A percentile compares a stretch with the other conserved stretches of the same genome.
Evolutionary conservation across 2,888 invertebrate species (phyloP).

Genomic region (Agapetus fuscipes): DNA sequence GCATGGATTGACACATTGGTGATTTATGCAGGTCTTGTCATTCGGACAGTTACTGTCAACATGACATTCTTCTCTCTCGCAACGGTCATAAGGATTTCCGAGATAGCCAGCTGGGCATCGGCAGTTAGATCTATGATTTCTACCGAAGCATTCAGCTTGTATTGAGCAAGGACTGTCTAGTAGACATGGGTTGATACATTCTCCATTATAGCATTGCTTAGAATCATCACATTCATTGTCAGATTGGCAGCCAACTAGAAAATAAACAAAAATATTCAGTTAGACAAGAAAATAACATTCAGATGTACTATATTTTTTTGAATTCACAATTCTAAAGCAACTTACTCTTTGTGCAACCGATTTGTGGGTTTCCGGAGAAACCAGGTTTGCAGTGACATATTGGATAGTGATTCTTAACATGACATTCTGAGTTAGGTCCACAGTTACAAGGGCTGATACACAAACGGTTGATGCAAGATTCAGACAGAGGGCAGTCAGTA

Average conservation of each 20-base stretch:
- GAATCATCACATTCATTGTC: conserved; percentile 74
- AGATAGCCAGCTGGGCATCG: conserved; percentile 65
- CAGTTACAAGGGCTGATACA: conserved; percentile 82
- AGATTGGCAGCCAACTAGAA: conserved; percentile 69
- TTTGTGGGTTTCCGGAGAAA: conserved; percentile 78
- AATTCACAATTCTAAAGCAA: too few species aligned
- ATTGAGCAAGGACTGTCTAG: conserved; percentile 72
- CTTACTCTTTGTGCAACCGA: conserved; percentile 66
- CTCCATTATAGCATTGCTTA: conserved; percentile 73
- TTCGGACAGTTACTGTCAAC: conserved; percentile 69
- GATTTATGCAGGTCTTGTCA: conserved; percentile 60
- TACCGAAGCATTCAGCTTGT: conserved; percentile 76
- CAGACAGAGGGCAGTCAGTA: conserved; percentile 70
- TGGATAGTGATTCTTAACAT: conserved; percentile 74
- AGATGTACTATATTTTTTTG: background rate
- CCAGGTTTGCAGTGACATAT: conserved; percentile 75
- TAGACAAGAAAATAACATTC: too few species aligned
- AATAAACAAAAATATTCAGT: conserved; percentile 15
- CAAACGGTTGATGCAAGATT: conserved; percentile 71
- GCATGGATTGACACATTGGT: conserved; percentile 74
- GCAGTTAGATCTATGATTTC: conserved; percentile 69
- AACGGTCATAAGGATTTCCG: conserved; percentile 73
- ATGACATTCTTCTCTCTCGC: conserved; percentile 70
- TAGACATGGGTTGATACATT: conserved; percentile 73
- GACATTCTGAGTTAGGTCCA: conserved; percentile 73